Evolutionary conservation across 2,113 vertebrate species (phyloP), one percentile per base, ranked within the genome.

Genomic region (Leptobrachium ailaonicum): DNA sequence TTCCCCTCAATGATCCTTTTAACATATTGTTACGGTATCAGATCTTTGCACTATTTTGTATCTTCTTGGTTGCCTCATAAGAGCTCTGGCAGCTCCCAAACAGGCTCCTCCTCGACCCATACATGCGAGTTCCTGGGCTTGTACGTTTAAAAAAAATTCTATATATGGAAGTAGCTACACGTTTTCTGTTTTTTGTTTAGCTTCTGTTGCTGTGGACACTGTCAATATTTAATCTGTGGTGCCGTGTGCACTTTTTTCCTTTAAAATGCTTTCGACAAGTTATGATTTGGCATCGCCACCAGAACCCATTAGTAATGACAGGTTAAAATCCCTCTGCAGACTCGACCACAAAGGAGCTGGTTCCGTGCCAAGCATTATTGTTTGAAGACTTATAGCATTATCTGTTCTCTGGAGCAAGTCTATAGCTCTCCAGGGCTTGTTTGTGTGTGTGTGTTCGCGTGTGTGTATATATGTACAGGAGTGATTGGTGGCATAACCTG

Each of bases 231-330:
- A 44, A 79, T 45, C 58, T 64, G 77, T 32, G 50, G 11, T 45
- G 56, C 69, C 77, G 63, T 66, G 68, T 20, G 13, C 63, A 58
- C 73, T 44, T 54, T 77, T 85, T 85, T 85, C 71, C 20, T 32
- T 87, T 84, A 83, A 87, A 82, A 75, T 90, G 84, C 70, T 66
- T 79, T 89, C 82, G 83, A 82, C 83, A 84, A 86, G 82, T 88
- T 83, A 83, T 82, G 82, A 83, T 84, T 87, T 86, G 89, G 87
- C 85, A 84, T 84, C 79, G 4, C 0, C 7, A 82, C 85, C 71
- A 86, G 84, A 86, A 83, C 80, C 88, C 85, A 80, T 88, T 88
- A 89, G 85, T 86, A 85, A 54, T 87, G 86, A 87, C 87, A 88
- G 83, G 85, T 86, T 88, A 84, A 86, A 86, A 82, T 83, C 76